Evolutionary conservation across 2,888 invertebrate genomes (phyloP), one percentile per base, ranked within the genome.

Genomic region (Apodemia mormo): DNA sequence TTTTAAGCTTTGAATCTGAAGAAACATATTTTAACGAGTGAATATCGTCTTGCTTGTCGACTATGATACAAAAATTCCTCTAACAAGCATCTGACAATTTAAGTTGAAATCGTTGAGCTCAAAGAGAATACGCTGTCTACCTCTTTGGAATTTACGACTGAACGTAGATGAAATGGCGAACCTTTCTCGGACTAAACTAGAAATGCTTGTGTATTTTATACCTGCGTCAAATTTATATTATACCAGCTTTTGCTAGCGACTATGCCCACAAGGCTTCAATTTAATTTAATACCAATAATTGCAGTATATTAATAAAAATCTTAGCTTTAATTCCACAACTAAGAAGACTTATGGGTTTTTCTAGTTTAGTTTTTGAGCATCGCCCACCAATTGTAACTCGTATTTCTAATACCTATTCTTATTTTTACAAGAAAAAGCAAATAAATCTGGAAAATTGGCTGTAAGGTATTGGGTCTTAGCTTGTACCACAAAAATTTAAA

Each of bases 41-140:
- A 61, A 61, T 61, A 61, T 61, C 33, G 14, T 37, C 33, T 64
- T 64, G 64, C 37, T 64, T 37, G 64, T 54, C n/a, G 8, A 8
- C 54, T 22, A 54, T 54, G 64, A 61, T 61, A 61, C 33, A 64
- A 64, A 64, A 64, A 64, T 64, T n/a, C 37, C 37, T 64, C 64
- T 64, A 64, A 64, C 64, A 64, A 64, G 64, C 64, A 37, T 64
- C 64, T 37, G 64, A 64, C 64, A 64, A 64, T 64, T 64, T 37
- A 64, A 64, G 64, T 64, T 64, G 64, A 64, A 64, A 61, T 33
- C 61, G 61, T 61, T 64, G 64, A 33, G 64, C 64, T 37, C 64
- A 64, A 64, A 64, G 64, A 64, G 64, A 64, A 33, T 64, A 64
- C 64, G 64, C 64, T 33, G 64, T 64, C 64, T 64, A 33, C 64